phyloP scores from a whole-genome alignment of 2,888 invertebrate species.

The Tipula lateralis region DNA sequence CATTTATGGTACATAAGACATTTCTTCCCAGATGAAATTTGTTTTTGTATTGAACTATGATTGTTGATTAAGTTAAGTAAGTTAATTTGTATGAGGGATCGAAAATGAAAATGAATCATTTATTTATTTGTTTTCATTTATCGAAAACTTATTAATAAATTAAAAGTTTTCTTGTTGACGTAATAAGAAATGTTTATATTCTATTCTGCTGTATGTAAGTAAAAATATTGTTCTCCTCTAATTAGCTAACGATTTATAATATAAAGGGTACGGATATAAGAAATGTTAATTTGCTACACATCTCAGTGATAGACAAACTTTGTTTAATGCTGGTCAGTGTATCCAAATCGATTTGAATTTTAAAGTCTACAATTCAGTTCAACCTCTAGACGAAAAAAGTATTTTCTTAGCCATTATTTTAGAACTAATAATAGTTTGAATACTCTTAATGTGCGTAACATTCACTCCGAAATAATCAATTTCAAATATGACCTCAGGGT shows the following conservation, averaged over 20 bases:
- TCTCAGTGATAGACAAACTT: not conserved
- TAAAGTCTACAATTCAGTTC: no score
- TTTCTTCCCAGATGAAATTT: not conserved
- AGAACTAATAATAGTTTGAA: no score
- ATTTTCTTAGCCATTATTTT: no score
- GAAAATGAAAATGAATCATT: not conserved
- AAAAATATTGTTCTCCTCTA: not conserved
- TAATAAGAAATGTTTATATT: not conserved
- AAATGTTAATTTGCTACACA: not conserved
- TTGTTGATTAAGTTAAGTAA: conserved; percentile 9
- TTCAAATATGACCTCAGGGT: no score
- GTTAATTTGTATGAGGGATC: not conserved
- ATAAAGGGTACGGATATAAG: not conserved
- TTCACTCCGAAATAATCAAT: no score
- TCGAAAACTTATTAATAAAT: not conserved
- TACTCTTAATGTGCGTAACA: no score
- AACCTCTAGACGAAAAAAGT: no score
- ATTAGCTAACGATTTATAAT: not conserved
- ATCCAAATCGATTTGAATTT: no score
- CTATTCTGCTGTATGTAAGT: not conserved
- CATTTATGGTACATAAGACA: not conserved
- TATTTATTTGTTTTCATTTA: conserved; percentile 1
- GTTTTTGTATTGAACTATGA: not conserved
- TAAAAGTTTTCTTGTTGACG: not conserved
- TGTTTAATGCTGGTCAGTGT: not conserved